A percentile compares a stretch with the other conserved stretches of the same genome.
These are phyloP conservation scores for Phymorhynchus buccinoides DNA, from an alignment of 1,140 invertebrate species.

Conservation along the genomic window DNA sequence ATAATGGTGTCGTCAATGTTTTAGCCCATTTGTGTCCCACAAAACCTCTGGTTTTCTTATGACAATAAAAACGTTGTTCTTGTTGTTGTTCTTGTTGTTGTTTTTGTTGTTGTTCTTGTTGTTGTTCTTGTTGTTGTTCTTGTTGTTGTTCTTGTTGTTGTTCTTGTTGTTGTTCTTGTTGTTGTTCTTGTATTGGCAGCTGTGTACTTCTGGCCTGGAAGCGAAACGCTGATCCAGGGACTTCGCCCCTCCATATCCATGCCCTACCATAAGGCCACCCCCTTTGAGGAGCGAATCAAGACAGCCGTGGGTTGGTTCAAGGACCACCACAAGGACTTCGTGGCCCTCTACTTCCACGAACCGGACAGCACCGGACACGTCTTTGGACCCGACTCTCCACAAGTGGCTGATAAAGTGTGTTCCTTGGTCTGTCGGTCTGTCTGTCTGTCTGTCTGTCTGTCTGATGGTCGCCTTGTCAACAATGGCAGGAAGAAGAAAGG, in stretches of 20 bases:
- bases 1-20: too few relatives aligned
- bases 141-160: background rate
- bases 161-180: background rate
- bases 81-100: background rate
- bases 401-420: slow-evolving; percentile 52
- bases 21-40: too few relatives aligned
- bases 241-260: slow-evolving; percentile 47
- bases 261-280: slow-evolving; percentile 72
- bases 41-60: too few relatives aligned
- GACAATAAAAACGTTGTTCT: too few relatives aligned
- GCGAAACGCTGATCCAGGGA: slow-evolving; percentile 46
- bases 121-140: background rate
- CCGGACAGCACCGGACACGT: slow-evolving; percentile 78
- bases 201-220: slow-evolving; percentile 59
- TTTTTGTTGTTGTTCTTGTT: background rate
- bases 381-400: slow-evolving; percentile 60
- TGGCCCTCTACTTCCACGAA: slow-evolving; percentile 82
- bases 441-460: too few relatives aligned
- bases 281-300: slow-evolving; percentile 78
- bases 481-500: too few relatives aligned
- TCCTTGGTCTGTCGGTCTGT: too few relatives aligned
- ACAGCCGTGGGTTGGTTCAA: slow-evolving; percentile 80
- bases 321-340: slow-evolving; percentile 76
- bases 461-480: too few relatives aligned
- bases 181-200: slow-evolving; percentile 21